phyloP scores from a whole-genome alignment of 92 coral and sea anemone species.

The Palythoa caribaeorum region DNA sequence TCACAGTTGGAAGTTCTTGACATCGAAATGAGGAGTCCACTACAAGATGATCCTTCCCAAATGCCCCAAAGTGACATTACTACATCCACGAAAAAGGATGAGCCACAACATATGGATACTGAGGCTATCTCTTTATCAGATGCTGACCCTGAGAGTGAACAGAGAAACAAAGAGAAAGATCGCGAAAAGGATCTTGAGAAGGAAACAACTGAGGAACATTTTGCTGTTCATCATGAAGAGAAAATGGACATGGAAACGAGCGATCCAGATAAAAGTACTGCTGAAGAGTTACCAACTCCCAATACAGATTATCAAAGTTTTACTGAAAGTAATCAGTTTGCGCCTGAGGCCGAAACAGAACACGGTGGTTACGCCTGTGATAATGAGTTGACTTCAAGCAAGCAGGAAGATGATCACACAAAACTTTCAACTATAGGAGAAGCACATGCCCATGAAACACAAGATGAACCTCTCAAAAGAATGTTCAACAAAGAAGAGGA shows the following conservation, averaged over 20 bases:
- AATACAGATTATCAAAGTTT: not conserved
- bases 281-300: not conserved
- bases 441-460: not conserved
- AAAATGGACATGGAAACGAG: slow-evolving; percentile 33
- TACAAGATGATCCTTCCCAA: not conserved
- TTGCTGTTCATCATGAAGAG: slow-evolving; percentile 3
- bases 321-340: not conserved
- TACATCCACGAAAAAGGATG: not conserved
- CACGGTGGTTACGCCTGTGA: not conserved
- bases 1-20: slow-evolving; percentile 3
- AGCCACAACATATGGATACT: slow-evolving; percentile 9
- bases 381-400: not conserved
- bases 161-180: not conserved
- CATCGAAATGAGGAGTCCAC: slow-evolving; percentile 33
- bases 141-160: not conserved
- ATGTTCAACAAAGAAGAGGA: not conserved
- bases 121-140: not conserved
- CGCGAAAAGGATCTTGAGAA: not conserved
- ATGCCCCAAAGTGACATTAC: not conserved
- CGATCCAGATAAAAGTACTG: not conserved
- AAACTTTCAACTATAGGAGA: not conserved
- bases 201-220: not conserved
- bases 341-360: slow-evolving; percentile 6
- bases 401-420: not conserved
- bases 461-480: not conserved